Evolutionary conservation across 2,888 invertebrate genomes (phyloP), one percentile per base, ranked within the genome.

Genomic region (Perdita meconis): DNA sequence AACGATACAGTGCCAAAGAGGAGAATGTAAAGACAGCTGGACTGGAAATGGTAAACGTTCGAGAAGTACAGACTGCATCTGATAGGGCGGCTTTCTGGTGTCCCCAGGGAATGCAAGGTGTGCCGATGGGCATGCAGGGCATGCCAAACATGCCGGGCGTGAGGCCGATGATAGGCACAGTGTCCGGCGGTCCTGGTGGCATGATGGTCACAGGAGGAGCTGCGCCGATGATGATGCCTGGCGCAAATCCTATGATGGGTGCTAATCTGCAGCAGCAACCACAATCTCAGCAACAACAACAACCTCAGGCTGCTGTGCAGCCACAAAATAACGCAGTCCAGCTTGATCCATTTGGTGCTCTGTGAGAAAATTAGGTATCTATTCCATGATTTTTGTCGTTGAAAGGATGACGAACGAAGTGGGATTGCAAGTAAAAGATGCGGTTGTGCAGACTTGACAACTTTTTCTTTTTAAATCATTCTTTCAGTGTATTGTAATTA

Each of bases 261-360:
- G 85, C 86, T 82, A 84, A 89, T 73, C 81, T 82, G 22, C 88
- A 82, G 53, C 89, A 87, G 66, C 86, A 82, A 67, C 89, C 88
- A 60, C 78, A 86, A 30, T 6, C 30, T 73, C 88, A 88, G 81
- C 69, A 70, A 13, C 76, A 74, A 36, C 89, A 88, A 80, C 90
- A 85, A 72, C 80, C 87, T 56, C 89, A 89, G 86, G 81, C 89
- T 74, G 83, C 89, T 81, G 91, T 89, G 90, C 91, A 91, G 84
- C 86, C 90, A 63, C 89, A 88, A 85, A 89, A 92, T 90, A 94
- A 93, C 88, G 89, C 88, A 71, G 92, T 93, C 78, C 93, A 93
- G 86, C 90, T 94, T 80, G 94, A 94, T 92, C 94, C 94, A 77
- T 94, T 94, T 88, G 94, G 94, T 88, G 94, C 93, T 86, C 89